Evolutionary conservation across 2,113 vertebrate genomes (phyloP).

Genomic region (Tragelaphus imberbis): DNA sequence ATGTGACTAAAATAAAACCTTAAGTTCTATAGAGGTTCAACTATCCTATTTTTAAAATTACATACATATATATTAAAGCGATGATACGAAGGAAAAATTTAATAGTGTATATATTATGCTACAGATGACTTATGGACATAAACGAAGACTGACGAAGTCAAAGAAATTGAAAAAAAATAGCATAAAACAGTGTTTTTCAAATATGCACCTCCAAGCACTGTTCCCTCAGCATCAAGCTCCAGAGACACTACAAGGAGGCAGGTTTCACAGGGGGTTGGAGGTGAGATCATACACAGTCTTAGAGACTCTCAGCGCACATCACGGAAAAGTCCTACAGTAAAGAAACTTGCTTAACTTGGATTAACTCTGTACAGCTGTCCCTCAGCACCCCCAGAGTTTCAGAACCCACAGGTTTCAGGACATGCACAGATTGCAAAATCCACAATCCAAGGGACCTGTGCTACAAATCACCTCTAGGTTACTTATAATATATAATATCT

Average conservation of each 20-base stretch:
- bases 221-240: background rate
- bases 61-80: background rate
- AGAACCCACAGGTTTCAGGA: background rate
- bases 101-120: background rate
- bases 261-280: background rate
- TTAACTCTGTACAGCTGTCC: background rate
- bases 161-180: background rate
- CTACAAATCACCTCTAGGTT: background rate
- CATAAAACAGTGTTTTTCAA: background rate
- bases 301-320: background rate
- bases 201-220: background rate
- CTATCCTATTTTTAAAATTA: background rate
- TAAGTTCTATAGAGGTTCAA: background rate
- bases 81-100: background rate
- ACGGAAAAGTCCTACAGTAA: background rate
- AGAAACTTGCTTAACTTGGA: background rate
- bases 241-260: background rate
- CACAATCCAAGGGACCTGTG: background rate
- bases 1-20: constrained; percentile 39
- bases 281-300: background rate
- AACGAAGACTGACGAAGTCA: background rate
- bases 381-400: background rate
- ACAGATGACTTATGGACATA: background rate
- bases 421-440: background rate
- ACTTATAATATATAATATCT: background rate